Percentiles rank a stretch among this genome's conserved stretches.
Evolutionary conservation across 2,888 invertebrate species (phyloP).

Genomic region (Temnothorax unifasciatus): DNA sequence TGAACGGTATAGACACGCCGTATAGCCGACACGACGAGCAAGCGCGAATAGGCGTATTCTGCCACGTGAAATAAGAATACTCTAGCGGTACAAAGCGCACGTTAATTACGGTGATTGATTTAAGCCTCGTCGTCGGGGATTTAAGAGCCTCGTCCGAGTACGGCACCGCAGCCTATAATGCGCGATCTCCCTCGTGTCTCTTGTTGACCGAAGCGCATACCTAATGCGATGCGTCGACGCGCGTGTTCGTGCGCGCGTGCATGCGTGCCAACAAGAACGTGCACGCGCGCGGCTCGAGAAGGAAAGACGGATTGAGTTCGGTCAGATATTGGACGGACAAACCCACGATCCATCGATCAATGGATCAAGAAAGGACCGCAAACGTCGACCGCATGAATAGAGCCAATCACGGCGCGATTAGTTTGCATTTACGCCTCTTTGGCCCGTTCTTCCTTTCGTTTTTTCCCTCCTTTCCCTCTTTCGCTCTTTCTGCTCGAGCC

Average conservation of each 20-base stretch:
- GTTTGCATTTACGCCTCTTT: constrained; percentile 66
- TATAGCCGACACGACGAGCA: constrained; percentile 5
- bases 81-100: constrained; percentile 81
- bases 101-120: constrained; percentile 85
- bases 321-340: constrained; percentile 48
- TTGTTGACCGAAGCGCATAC: constrained; percentile 35
- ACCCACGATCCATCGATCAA: constrained; percentile 53
- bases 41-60: constrained; percentile 38
- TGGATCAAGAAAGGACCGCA: constrained; percentile 65
- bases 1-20: not conserved
- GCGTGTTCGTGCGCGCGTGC: constrained; percentile 30
- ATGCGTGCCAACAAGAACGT: constrained; percentile 56
- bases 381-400: constrained; percentile 60
- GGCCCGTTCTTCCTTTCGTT: not conserved
- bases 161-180: constrained; percentile 56
- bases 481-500: not conserved
- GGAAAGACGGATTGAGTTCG: constrained; percentile 47
- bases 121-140: constrained; percentile 78
- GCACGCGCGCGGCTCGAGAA: constrained; percentile 43
- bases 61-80: constrained; percentile 67
- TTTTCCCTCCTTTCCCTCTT: not conserved
- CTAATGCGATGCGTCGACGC: constrained; percentile 6
- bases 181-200: constrained; percentile 45
- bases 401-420: constrained; percentile 62
- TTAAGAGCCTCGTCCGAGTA: constrained; percentile 79